Evolutionary conservation across 1,140 invertebrate genomes (phyloP).

Genomic region (Drosophila ironensis): DNA sequence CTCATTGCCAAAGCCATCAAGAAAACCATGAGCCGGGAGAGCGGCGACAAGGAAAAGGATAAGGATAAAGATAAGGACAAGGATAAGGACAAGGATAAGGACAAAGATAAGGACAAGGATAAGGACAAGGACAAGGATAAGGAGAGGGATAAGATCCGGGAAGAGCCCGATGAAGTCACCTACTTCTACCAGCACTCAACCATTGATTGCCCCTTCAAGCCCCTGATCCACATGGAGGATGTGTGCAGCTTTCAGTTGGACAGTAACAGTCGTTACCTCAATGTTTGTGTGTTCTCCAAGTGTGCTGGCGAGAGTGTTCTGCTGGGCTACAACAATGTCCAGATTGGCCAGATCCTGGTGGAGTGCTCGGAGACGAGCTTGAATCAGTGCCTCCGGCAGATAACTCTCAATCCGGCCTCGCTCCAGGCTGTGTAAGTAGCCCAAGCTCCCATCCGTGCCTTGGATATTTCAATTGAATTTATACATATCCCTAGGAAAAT

Average conservation of each 20-base stretch:
- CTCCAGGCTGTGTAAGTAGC: conserved; percentile 83
- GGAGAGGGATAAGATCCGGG: no score
- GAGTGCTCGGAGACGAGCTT: conserved; percentile 91
- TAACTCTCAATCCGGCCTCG: conserved; percentile 87
- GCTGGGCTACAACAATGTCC: conserved; percentile 91
- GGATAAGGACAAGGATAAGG: conserved; percentile 18
- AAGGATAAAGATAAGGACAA: conserved; percentile 18
- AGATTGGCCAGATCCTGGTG: conserved; percentile 88
- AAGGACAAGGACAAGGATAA: conserved; percentile 1
- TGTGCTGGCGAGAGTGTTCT: conserved; percentile 85
- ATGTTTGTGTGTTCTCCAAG: conserved; percentile 90
- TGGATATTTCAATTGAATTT: no score
- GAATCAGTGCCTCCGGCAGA: conserved; percentile 90
- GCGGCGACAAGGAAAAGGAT: conserved; percentile 40
- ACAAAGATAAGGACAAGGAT: conserved; percentile 28
- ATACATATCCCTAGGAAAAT: conserved; percentile 82
- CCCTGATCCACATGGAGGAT: conserved; percentile 87
- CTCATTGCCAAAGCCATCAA: conserved; percentile 72
- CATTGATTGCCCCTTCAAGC: conserved; percentile 84
- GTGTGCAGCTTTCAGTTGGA: conserved; percentile 88
- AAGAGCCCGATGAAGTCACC: conserved; percentile 63
- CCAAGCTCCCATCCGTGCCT: not conserved
- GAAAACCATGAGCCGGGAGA: conserved; percentile 70
- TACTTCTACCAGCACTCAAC: conserved; percentile 80
- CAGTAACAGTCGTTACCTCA: conserved; percentile 89